Base-by-base conservation (phyloP, 2,113 vertebrate genomes). In the Climacteris rufus region DNA sequence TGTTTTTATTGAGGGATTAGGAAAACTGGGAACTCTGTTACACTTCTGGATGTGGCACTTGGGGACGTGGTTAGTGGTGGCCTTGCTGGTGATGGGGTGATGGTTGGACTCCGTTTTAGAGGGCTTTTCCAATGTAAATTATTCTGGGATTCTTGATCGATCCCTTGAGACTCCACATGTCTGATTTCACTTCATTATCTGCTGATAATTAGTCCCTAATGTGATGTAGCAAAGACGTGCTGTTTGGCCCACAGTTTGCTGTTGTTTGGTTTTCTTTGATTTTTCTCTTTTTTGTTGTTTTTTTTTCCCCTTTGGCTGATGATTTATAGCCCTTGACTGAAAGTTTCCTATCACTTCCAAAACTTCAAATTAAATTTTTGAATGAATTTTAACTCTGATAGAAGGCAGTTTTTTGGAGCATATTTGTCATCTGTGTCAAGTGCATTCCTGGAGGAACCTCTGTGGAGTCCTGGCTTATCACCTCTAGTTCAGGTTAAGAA, bases 11-110 rank as follows among this genome's bases (percentile, higher is more conserved):
- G 24, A 69, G 19, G 39, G 28, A 8, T 45, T 20, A 7, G 0
- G 3, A 17, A 49, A 69, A 28, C 1, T 18, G 33, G 5, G 13
- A 15, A 10, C 25, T 60, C 5, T 15, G 10, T 9, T 17, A 2
- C 0, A 13, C 35, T 44, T 59, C 31, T 27, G 14, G 25, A 4
- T 54, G n/a, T 47, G 39, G 45, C 64, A 39, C 18, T 6, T 70
- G n/a, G 56, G 56, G 15, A 8, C 19, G 9, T 21, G n/a, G 30
- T 47, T 40, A 5, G n/a, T 30, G 40, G 16, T 61, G 49, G 40
- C n/a, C 40, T n/a, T 30, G 56, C 35, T 42, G 31, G 35, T 22
- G 49, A 57, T 49, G 49, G 42, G 56, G 7, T 64, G 9, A 5
- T 40, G 13, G 11, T 22, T 64, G 49, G 30, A 22, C 21, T 24